Evolutionary conservation across 1,140 invertebrate species (phyloP).

Genomic region (Drosophila pachea): DNA sequence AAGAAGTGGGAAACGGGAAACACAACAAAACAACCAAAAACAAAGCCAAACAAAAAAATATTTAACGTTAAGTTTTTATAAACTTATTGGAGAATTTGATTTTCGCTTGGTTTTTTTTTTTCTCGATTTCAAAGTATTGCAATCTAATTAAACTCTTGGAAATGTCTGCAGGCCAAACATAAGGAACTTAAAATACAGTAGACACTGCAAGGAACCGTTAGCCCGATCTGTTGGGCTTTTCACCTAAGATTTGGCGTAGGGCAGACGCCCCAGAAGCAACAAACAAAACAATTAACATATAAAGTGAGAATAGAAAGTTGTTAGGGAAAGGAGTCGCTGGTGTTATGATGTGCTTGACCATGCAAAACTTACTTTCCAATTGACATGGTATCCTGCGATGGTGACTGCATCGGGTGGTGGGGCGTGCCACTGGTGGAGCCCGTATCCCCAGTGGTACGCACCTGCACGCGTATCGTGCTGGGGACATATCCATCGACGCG

Average conservation of each 20-base stretch:
- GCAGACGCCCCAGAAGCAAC: not conserved
- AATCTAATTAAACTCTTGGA: conserved; percentile 61
- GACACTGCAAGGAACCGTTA: conserved; percentile 5
- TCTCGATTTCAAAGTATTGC: conserved; percentile 71
- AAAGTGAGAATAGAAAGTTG: not conserved
- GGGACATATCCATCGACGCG: conserved; percentile 92
- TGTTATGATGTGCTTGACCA: conserved; percentile 13
- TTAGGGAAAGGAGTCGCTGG: not conserved
- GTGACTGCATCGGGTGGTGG: conserved; percentile 83
- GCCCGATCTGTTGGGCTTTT: not conserved
- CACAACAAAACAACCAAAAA: conserved; percentile 16
- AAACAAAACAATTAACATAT: not conserved
- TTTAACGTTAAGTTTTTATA: conserved; percentile 10
- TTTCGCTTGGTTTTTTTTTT: conserved; percentile 17
- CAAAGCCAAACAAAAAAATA: not conserved
- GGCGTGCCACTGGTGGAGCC: conserved; percentile 82
- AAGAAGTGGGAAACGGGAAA: conserved; percentile 6
- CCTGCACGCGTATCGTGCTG: conserved; percentile 89
- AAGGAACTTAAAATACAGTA: conserved; percentile 22
- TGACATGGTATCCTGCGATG: conserved; percentile 80
- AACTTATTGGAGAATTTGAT: conserved; percentile 6
- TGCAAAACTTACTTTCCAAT: conserved; percentile 75
- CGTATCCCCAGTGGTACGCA: conserved; percentile 81
- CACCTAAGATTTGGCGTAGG: not conserved
- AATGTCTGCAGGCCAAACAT: conserved; percentile 37